Evolutionary conservation across 1,140 invertebrate species (phyloP).

Genomic region (Lasioglossum albipes): DNA sequence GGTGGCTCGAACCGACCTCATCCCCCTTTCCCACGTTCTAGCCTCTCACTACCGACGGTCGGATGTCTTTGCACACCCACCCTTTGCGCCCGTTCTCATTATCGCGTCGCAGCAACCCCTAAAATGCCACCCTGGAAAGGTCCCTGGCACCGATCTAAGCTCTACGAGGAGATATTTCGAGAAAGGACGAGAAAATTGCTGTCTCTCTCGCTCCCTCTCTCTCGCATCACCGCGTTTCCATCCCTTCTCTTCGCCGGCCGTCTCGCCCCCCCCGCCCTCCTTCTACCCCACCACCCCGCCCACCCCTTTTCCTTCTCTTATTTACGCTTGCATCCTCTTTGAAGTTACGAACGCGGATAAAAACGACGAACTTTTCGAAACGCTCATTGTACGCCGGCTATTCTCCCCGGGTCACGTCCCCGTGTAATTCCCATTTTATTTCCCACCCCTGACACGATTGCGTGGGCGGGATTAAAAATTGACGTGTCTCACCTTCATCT

Average conservation of each 20-base stretch:
- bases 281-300: not conserved
- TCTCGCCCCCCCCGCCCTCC: not conserved
- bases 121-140: conserved; percentile 77
- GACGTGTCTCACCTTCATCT: not conserved
- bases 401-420: conserved; percentile 21
- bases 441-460: not conserved
- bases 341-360: conserved; percentile 54
- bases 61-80: conserved; percentile 76
- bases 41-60: conserved; percentile 65
- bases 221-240: not conserved
- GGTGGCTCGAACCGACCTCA: not conserved
- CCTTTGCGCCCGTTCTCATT: conserved; percentile 77
- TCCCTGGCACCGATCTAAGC: conserved; percentile 70
- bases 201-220: conserved; percentile 48
- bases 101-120: conserved; percentile 77
- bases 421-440: too few relatives aligned
- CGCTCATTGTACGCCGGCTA: conserved; percentile 16
- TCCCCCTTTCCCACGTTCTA: conserved; percentile 53
- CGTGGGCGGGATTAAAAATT: conserved; percentile 20
- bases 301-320: conserved; percentile 41
- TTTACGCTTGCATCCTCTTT: conserved; percentile 55
- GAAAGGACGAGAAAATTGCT: conserved; percentile 65
- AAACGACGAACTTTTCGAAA: conserved; percentile 61
- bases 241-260: not conserved
- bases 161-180: conserved; percentile 65